Base-by-base conservation (phyloP, 1,140 invertebrate species). In the Panagrolaimus sp. region DNA sequence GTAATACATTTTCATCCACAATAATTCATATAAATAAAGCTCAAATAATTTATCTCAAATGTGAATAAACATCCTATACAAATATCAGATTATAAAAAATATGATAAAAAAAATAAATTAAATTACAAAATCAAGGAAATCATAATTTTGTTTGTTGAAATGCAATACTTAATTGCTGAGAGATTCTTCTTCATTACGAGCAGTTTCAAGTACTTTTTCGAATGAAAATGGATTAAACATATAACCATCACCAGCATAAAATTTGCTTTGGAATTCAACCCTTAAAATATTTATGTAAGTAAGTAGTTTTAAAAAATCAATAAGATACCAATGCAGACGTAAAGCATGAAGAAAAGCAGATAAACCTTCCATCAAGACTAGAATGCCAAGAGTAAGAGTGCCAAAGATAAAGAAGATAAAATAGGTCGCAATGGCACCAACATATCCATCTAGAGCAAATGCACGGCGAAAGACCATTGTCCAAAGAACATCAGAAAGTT, bases 311-410 rank as follows among this genome's bases (percentile, higher is more conserved):
- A 31, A 11, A 27, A 69, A 67, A 44, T 57, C 8, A 25, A 64
- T 27, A 78, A 70, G 98, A 80, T 86, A 95, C 96, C 96, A 99
- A 85, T 99, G 96, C 67, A 99, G 87, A 87, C 95, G 91, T 66
- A 98, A 88, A 5, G 94, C 96, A 83, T 98, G 96, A 65, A 98
- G 87, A 86, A 98, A 98, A 53, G 96, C 95, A 44, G 93, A 96
- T 1, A 98, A 86, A 3, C 96, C 96, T 87, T 98, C 95, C 95
- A 98, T 94, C 83, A 93, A 85, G 65, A 97, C 88, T 69, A 97
- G 86, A 85, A 95, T 90, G 80, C 89, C 89, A 65, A 98, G 83
- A 9, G 92, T 92, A 77, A 94, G 88, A 67, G 89, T 85, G 14
- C 91, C 89, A 91, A 93, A 98, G 64, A 88, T 87, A 20, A 87